These are phyloP conservation scores for Norana najaformis DNA, from an alignment of 2,888 invertebrate species.

Conservation along the genomic window DNA sequence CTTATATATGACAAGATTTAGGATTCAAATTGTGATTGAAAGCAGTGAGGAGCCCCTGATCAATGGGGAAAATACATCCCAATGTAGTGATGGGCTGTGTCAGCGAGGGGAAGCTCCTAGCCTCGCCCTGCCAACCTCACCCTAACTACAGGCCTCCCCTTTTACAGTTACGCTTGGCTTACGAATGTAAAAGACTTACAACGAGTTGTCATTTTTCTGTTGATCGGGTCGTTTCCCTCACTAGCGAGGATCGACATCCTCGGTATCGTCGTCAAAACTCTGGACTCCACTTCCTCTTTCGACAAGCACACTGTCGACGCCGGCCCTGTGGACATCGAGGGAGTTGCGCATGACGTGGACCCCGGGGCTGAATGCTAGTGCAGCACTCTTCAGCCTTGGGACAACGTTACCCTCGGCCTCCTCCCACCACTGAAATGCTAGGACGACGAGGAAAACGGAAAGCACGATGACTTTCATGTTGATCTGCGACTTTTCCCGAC, in stretches of 20 bases:
- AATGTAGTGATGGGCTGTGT: no score
- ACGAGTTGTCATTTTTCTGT: neutral
- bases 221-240: neutral
- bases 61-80: no score
- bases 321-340: neutral
- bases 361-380: neutral
- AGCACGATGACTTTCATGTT: neutral
- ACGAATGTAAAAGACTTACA: no score
- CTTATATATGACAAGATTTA: no score
- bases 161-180: no score
- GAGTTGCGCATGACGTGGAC: neutral
- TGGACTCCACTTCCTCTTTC: neutral
- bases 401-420: neutral
- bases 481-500: neutral
- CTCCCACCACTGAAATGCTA: neutral
- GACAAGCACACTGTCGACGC: neutral
- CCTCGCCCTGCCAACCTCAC: no score
- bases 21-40: no score
- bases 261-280: neutral
- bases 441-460: neutral
- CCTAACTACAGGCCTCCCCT: no score
- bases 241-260: neutral
- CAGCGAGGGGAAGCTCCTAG: no score
- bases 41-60: no score
- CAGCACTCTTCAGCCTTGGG: neutral